A percentile compares a stretch with the other conserved stretches of the same genome.
Conservation (phyloP, 1,140 invertebrate species). For the Zaprionus camerounensis region DNA sequence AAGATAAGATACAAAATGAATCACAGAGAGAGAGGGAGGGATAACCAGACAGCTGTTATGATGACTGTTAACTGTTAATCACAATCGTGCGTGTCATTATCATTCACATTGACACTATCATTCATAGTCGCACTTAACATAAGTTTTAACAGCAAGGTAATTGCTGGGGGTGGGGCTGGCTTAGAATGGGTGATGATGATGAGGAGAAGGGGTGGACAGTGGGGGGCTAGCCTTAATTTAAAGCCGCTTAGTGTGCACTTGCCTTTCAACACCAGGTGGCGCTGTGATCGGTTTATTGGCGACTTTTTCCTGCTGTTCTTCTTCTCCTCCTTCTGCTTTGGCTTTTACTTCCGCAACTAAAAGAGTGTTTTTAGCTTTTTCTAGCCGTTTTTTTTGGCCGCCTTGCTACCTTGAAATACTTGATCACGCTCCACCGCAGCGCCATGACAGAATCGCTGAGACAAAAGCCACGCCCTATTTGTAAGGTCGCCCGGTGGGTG, state of each 20-base stretch:
- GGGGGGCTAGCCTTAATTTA: slow-evolving; percentile 18
- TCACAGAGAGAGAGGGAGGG: background rate
- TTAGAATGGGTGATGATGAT: background rate
- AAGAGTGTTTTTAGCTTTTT: background rate
- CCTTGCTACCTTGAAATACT: background rate
- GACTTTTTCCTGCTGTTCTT: slow-evolving; percentile 17
- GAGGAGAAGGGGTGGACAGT: background rate
- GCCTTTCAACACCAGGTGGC: slow-evolving; percentile 19
- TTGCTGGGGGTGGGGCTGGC: background rate
- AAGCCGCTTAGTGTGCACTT: slow-evolving; percentile 38
- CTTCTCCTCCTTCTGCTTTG: background rate
- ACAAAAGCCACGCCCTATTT: slow-evolving; percentile 25
- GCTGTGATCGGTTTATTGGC: slow-evolving; percentile 40
- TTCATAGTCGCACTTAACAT: slow-evolving; percentile 18
- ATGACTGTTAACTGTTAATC: background rate
- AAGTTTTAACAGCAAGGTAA: slow-evolving; percentile 22
- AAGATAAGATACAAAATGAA: background rate
- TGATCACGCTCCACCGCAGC: background rate
- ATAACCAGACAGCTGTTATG: background rate
- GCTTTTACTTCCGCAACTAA: slow-evolving; percentile 25
- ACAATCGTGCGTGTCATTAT: background rate
- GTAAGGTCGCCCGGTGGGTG: slow-evolving; percentile 44
- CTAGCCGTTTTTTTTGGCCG: background rate
- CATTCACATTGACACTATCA: slow-evolving; percentile 8
- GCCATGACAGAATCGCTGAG: background rate